These are phyloP conservation scores for Platycheirus rosarum DNA, from an alignment of 2,888 invertebrate genomes.

Conservation along the genomic window DNA sequence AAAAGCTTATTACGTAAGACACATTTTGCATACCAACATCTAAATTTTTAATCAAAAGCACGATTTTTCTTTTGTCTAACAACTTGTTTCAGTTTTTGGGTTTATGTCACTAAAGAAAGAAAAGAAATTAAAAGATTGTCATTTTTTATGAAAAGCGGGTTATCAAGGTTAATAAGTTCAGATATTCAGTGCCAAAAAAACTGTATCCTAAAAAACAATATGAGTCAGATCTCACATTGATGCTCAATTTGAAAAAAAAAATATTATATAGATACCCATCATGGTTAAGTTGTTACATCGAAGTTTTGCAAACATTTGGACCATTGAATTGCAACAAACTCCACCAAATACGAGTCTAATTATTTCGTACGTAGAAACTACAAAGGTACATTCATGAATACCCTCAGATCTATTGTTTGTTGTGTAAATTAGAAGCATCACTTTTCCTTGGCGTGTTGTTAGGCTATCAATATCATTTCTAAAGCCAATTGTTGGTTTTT, in stretches of 20 bases:
- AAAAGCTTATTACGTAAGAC: constrained; percentile 6
- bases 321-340: no score
- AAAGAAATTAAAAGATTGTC: no score
- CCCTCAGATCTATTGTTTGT: constrained; percentile 13
- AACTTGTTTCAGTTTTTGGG: neutral
- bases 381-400: no score
- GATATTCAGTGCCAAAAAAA: no score
- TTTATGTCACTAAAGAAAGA: neutral
- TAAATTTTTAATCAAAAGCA: constrained; percentile 13
- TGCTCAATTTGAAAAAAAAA: no score
- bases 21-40: constrained; percentile 3
- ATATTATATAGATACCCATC: no score
- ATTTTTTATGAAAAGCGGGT: neutral
- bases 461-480: constrained; percentile 1
- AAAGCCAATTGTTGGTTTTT: neutral
- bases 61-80: constrained; percentile 26
- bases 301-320: no score
- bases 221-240: no score
- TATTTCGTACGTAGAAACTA: no score
- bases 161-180: neutral
- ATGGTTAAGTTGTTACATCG: no score
- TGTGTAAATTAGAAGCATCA: neutral
- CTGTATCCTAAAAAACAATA: no score
- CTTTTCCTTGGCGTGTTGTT: constrained; percentile 12
- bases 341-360: no score